phyloP scores from a whole-genome alignment of 2,113 vertebrate species.

The Leuciscus idus region DNA sequence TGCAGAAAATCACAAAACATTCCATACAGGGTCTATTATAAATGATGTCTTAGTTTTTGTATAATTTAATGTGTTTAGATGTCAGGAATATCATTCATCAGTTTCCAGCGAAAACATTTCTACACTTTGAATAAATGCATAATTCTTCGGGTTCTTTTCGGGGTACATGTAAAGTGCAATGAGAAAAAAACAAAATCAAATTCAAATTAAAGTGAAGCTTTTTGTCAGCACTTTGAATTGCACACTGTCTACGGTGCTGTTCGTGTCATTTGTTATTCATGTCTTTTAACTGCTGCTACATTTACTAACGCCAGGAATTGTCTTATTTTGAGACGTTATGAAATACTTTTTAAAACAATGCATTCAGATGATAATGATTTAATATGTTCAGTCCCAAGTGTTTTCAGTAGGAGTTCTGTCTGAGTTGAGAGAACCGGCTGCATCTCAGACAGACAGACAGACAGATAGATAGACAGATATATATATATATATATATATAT shows the following conservation, averaged over 20 bases:
- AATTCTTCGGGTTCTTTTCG: constrained; percentile 21
- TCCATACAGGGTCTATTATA: constrained; percentile 61
- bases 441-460: constrained; percentile 38
- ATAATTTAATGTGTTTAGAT: constrained; percentile 35
- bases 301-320: not conserved
- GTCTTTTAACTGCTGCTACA: constrained; percentile 9
- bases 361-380: constrained; percentile 9
- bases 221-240: not conserved
- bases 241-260: not conserved
- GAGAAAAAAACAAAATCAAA: constrained; percentile 18
- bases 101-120: constrained; percentile 30
- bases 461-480: not conserved
- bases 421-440: constrained; percentile 4
- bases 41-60: constrained; percentile 22
- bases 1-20: constrained; percentile 66
- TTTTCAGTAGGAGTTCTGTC: constrained; percentile 16
- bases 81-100: constrained; percentile 48
- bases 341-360: constrained; percentile 33
- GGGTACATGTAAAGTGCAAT: not conserved
- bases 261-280: constrained; percentile 28
- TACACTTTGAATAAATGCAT: constrained; percentile 5
- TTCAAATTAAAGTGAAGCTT: not conserved
- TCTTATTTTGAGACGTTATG: constrained; percentile 12
- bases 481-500: too few species aligned
- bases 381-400: constrained; percentile 36